These are phyloP conservation scores for Micromussa lordhowensis DNA, from an alignment of 92 coral and sea anemone species.

Conservation along the genomic window DNA sequence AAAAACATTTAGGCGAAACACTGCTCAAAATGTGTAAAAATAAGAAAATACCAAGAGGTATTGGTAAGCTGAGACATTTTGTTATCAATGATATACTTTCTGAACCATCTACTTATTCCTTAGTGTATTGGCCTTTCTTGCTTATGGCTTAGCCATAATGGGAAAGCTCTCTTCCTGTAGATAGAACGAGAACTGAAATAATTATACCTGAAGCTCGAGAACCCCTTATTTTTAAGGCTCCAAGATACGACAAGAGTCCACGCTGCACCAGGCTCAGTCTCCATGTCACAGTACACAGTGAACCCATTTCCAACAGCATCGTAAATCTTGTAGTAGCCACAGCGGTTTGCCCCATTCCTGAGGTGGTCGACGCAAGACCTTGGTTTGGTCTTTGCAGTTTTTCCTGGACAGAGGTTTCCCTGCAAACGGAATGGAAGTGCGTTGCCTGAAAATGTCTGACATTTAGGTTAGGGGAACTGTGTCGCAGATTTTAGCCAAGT, in stretches of 20 bases:
- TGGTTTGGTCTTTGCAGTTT: neutral
- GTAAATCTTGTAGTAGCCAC: constrained; percentile 27
- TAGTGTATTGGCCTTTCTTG: too few relatives aligned
- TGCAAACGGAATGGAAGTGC: neutral
- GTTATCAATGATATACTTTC: too few relatives aligned
- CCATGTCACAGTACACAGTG: constrained; percentile 61
- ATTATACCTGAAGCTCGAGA: neutral
- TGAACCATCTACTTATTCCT: too few relatives aligned
- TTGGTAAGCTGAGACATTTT: too few relatives aligned
- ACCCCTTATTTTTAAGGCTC: constrained; percentile 11
- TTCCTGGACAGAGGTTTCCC: constrained; percentile 6
- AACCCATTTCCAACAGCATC: neutral
- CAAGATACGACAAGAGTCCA: constrained; percentile 61
- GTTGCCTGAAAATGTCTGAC: neutral
- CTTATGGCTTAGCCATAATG: too few relatives aligned
- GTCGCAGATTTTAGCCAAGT: too few relatives aligned
- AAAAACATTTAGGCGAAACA: too few relatives aligned
- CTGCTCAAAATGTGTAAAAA: too few relatives aligned
- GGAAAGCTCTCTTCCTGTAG: too few relatives aligned
- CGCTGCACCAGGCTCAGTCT: constrained; percentile 56
- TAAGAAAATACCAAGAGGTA: too few relatives aligned
- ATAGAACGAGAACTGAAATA: too few relatives aligned
- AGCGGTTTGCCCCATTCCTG: neutral
- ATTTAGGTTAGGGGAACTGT: too few relatives aligned
- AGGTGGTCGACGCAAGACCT: constrained; percentile 30